Percentiles rank a stretch among this genome's conserved stretches.
Evolutionary conservation across 2,113 vertebrate genomes (phyloP).

Genomic region (Rallus limicola): DNA sequence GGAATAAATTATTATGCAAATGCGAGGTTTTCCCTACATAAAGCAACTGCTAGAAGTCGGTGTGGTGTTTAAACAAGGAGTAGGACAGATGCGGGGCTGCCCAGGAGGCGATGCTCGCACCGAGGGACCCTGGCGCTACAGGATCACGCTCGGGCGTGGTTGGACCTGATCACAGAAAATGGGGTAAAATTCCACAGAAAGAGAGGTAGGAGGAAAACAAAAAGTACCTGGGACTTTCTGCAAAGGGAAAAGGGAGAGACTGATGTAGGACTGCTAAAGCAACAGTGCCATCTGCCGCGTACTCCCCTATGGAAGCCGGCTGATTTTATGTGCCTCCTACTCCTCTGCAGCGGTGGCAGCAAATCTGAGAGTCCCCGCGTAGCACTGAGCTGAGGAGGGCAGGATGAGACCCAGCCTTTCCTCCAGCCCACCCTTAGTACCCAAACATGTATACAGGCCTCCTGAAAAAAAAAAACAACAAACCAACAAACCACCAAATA

Average conservation of each 20-base stretch:
- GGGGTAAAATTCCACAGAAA: slow-evolving; percentile 35
- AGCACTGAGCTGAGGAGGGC: neutral
- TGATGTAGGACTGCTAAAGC: slow-evolving; percentile 42
- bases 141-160: neutral
- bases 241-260: neutral
- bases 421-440: fast-evolving
- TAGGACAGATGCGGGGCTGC: neutral
- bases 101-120: neutral
- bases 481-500: too few species aligned
- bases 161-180: slow-evolving; percentile 21
- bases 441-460: too few species aligned
- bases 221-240: neutral
- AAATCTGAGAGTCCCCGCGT: neutral
- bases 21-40: neutral
- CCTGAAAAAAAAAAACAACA: neutral
- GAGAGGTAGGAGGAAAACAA: neutral
- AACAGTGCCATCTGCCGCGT: slow-evolving; percentile 72
- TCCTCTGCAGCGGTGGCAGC: neutral
- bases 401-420: neutral
- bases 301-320: neutral
- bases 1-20: slow-evolving; percentile 51
- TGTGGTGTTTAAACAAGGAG: neutral
- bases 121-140: neutral
- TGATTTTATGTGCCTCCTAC: neutral
- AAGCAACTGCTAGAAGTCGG: neutral